A percentile compares a stretch with the other conserved stretches of the same genome.
Conservation (phyloP, 2,797 vertebrate genomes). For the Champsocephalus gunnari region DNA sequence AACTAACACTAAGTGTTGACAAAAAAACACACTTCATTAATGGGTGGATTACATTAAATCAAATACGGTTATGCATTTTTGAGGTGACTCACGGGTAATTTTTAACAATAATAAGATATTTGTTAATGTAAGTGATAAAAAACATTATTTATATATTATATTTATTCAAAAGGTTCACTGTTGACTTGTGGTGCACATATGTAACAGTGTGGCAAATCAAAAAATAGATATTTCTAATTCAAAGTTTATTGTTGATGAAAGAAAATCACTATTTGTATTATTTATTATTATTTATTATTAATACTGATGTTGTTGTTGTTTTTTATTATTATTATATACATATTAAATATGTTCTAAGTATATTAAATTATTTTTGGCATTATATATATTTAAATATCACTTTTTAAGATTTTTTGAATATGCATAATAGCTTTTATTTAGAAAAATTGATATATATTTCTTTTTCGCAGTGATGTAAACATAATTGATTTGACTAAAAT, state of each 20-base stretch:
- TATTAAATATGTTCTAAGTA: no score
- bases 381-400: neutral
- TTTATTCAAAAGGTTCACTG: neutral
- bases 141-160: no score
- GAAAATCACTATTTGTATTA: neutral
- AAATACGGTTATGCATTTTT: constrained; percentile 7
- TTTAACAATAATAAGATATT: neutral
- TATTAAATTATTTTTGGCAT: no score
- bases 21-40: constrained; percentile 2
- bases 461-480: neutral
- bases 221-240: neutral
- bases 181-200: neutral
- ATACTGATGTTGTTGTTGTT: no score
- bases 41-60: constrained; percentile 3
- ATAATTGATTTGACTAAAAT: neutral
- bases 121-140: no score
- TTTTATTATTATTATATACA: no score
- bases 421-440: neutral
- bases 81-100: neutral
- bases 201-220: neutral
- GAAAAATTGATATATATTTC: rapidly evolving
- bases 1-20: constrained; percentile 11
- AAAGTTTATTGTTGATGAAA: neutral
- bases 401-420: neutral
- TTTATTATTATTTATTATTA: no score